These are phyloP conservation scores for human (Homo sapiens) DNA, from an alignment of 2,113 vertebrate genomes.

Conservation along the genomic window DNA sequence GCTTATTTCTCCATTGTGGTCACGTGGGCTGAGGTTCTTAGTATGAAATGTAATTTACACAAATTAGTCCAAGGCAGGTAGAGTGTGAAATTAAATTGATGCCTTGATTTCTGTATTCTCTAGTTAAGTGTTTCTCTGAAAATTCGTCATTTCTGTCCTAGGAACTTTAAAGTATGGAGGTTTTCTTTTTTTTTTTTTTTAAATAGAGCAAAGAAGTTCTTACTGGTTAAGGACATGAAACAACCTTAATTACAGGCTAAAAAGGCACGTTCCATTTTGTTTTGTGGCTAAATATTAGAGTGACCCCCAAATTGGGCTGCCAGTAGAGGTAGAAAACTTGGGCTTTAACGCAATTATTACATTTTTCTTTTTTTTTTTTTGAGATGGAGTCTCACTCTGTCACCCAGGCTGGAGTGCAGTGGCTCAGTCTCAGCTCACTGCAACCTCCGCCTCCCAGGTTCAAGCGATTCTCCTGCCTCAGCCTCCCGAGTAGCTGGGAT, in stretches of 20 bases:
- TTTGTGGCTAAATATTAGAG: conserved; percentile 58
- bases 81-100: conserved; percentile 82
- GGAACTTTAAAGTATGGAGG: conserved; percentile 59
- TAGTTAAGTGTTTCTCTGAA: conserved; percentile 71
- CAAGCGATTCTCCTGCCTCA: no score
- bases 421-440: no score
- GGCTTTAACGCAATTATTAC: background rate
- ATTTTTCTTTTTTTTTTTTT: background rate
- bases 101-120: conserved; percentile 79
- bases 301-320: background rate
- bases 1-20: conserved; percentile 75
- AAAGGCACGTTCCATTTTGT: conserved; percentile 55
- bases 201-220: conserved; percentile 45
- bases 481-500: no score
- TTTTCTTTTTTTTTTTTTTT: background rate
- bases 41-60: conserved; percentile 80
- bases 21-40: conserved; percentile 71
- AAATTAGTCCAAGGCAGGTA: conserved; percentile 79
- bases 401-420: no score
- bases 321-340: background rate
- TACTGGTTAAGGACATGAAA: conserved; percentile 57
- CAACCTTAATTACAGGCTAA: conserved; percentile 62
- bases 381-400: no score
- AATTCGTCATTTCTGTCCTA: conserved; percentile 71
- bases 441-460: no score